Conservation (phyloP, 2,888 invertebrate species). For the Pammene aurita region DNA sequence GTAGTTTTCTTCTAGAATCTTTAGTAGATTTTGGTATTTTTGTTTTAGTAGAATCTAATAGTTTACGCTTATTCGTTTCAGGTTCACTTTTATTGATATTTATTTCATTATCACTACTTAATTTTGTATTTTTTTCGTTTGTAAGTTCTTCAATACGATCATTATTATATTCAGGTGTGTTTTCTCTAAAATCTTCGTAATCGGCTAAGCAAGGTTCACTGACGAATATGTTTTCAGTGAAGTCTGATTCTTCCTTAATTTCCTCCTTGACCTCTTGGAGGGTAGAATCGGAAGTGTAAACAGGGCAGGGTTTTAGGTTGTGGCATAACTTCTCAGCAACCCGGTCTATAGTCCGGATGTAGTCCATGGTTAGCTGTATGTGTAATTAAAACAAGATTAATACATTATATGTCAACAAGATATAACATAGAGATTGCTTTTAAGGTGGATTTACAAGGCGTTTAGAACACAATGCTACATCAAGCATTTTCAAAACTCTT, state of each 20-base stretch:
- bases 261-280: conserved; percentile 28
- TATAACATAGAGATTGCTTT: too few species aligned
- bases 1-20: background rate
- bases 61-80: background rate
- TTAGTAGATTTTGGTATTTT: conserved; percentile 2
- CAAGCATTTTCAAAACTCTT: too few species aligned
- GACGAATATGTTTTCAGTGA: conserved; percentile 31
- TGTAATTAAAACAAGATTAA: background rate
- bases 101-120: background rate
- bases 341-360: conserved; percentile 23
- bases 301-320: background rate
- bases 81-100: background rate
- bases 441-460: too few species aligned
- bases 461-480: too few species aligned
- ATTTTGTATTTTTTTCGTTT: background rate
- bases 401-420: background rate
- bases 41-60: background rate
- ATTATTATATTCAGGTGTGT: conserved; percentile 1
- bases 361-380: conserved; percentile 23
- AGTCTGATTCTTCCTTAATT: conserved; percentile 26
- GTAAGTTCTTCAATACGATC: background rate
- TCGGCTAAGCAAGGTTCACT: conserved; percentile 16
- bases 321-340: conserved; percentile 27
- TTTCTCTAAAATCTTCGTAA: conserved; percentile 9
- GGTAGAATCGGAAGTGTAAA: conserved; percentile 20